These are phyloP conservation scores for Numenius phaeopus DNA, from an alignment of 2,797 vertebrate genomes.

Conservation along the genomic window DNA sequence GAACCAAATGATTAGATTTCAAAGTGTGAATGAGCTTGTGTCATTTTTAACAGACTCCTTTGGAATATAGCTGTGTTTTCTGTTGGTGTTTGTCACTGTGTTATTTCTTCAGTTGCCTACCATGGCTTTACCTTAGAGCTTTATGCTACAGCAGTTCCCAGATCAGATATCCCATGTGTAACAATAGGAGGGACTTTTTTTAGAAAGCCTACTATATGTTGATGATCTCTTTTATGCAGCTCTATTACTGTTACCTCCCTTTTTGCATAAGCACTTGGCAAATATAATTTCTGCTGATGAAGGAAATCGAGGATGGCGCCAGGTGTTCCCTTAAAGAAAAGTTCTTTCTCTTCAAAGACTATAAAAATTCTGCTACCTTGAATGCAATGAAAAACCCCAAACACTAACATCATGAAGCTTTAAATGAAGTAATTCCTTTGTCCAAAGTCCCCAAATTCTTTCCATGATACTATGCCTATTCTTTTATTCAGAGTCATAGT, in stretches of 20 bases:
- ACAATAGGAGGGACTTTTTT: not conserved
- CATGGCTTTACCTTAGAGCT: not conserved
- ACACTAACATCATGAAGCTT: not conserved
- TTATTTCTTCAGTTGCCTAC: not conserved
- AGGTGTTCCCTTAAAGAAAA: not conserved
- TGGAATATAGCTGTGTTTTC: not conserved
- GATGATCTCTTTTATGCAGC: not conserved
- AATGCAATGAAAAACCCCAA: not conserved
- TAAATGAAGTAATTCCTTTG: not conserved
- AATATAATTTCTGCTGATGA: not conserved
- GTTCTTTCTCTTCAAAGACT: not conserved
- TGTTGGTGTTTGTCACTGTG: not conserved
- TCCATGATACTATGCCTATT: not conserved
- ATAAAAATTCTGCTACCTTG: not conserved
- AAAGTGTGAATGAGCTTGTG: not conserved
- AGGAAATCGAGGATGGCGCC: not conserved
- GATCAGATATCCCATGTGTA: not conserved
- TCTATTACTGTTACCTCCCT: not conserved
- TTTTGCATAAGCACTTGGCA: not conserved
- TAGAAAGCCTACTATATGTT: not conserved
- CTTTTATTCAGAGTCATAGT: not conserved
- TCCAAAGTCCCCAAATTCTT: not conserved
- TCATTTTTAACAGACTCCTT: not conserved
- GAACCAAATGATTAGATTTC: constrained; percentile 33
- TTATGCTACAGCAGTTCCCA: not conserved